Evolutionary conservation across 1,140 invertebrate genomes (phyloP).

Genomic region (Bombus confusus): DNA sequence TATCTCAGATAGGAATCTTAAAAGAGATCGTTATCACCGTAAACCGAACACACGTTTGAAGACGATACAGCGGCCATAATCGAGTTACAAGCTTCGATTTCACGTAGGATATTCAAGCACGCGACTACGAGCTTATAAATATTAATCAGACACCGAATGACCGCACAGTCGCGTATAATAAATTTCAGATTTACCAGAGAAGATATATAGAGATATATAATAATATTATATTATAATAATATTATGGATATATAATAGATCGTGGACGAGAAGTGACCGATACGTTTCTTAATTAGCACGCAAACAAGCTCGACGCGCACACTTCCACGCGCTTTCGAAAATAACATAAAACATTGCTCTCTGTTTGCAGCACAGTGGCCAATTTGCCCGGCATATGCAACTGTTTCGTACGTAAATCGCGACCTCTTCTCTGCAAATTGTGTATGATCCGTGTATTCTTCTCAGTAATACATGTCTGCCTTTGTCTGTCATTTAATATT

Average conservation of each 20-base stretch:
- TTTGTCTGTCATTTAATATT: background rate
- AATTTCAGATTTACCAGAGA: constrained; percentile 14
- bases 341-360: background rate
- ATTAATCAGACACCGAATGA: background rate
- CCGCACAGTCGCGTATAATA: background rate
- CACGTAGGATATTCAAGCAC: no score
- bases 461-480: background rate
- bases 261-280: background rate
- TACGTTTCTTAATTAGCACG: constrained; percentile 27
- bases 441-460: background rate
- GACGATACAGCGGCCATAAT: background rate
- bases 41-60: background rate
- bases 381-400: background rate
- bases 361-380: background rate
- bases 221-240: no score
- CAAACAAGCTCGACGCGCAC: background rate
- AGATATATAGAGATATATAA: no score
- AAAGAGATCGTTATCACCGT: constrained; percentile 17
- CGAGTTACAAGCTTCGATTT: background rate
- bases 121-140: background rate
- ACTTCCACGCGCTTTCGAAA: background rate
- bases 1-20: background rate
- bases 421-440: no score
- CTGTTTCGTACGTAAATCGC: background rate
- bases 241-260: no score